Percentiles rank a stretch among this genome's conserved stretches.
Conservation (phyloP, 92 coral and sea anemone species). For the Zoanthus solanderi region DNA sequence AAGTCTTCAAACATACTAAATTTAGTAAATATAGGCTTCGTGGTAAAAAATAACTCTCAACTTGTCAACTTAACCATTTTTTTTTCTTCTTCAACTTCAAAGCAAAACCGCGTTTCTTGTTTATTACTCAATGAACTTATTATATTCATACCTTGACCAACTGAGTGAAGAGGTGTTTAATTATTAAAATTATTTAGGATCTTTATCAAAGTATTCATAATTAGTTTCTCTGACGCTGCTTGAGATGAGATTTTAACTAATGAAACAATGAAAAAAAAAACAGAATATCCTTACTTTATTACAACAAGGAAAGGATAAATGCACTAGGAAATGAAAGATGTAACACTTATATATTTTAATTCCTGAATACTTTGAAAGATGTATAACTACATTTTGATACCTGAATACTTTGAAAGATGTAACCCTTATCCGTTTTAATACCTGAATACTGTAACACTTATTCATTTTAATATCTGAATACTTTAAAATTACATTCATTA, state of each 20-base stretch:
- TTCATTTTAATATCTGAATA: too few relatives aligned
- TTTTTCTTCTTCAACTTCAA: neutral
- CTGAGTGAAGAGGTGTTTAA: neutral
- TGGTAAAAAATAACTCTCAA: neutral
- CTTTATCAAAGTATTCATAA: neutral
- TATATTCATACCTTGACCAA: neutral
- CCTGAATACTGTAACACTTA: too few relatives aligned
- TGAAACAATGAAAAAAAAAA: neutral
- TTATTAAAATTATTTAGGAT: constrained; percentile 22
- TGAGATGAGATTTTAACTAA: neutral
- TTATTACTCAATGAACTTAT: neutral
- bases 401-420: too few relatives aligned
- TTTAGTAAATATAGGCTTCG: neutral
- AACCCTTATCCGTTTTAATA: too few relatives aligned
- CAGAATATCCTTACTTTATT: too few relatives aligned
- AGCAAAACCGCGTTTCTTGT: neutral
- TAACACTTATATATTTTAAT: too few relatives aligned
- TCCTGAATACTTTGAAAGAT: too few relatives aligned
- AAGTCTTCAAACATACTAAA: too few relatives aligned
- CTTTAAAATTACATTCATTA: too few relatives aligned
- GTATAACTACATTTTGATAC: too few relatives aligned
- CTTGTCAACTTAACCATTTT: neutral
- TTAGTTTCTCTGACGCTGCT: constrained; percentile 10
- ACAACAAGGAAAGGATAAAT: too few relatives aligned
- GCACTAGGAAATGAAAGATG: too few relatives aligned